Evolutionary conservation across 2,113 vertebrate species (phyloP).

Genomic region (Phoenicopterus ruber): DNA sequence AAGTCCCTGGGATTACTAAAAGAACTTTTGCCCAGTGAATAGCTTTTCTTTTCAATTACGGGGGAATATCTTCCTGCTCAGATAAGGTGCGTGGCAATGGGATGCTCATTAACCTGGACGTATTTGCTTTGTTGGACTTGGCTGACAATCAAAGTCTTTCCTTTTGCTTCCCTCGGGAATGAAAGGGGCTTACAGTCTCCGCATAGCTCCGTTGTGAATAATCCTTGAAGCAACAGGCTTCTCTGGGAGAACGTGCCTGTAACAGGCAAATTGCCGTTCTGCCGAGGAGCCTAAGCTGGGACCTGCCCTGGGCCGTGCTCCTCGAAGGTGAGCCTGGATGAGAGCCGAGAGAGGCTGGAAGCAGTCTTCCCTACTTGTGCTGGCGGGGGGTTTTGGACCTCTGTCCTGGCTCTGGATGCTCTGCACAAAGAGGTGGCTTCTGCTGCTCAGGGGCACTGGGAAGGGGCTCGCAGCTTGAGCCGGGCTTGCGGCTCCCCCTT

Average conservation of each 20-base stretch:
- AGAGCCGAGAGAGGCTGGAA: background rate
- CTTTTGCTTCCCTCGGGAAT: background rate
- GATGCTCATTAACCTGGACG: constrained; percentile 31
- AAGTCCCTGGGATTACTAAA: background rate
- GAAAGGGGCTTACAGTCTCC: background rate
- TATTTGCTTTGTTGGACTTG: background rate
- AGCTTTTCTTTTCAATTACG: background rate
- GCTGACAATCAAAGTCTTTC: background rate
- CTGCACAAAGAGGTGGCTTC: background rate
- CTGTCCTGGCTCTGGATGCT: background rate
- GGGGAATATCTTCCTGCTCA: background rate
- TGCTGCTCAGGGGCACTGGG: background rate
- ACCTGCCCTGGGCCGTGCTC: background rate
- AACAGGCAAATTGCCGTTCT: background rate
- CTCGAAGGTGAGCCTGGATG: background rate
- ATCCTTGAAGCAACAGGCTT: background rate
- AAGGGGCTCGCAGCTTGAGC: background rate
- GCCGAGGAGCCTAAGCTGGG: background rate
- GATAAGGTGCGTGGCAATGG: background rate
- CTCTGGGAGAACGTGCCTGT: background rate
- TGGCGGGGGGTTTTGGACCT: background rate
- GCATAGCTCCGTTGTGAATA: background rate
- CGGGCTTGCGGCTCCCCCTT: background rate
- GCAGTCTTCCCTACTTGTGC: background rate
- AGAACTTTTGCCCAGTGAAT: background rate